These are phyloP conservation scores for Agrotis segetum DNA, from an alignment of 2,888 invertebrate species.

Conservation along the genomic window DNA sequence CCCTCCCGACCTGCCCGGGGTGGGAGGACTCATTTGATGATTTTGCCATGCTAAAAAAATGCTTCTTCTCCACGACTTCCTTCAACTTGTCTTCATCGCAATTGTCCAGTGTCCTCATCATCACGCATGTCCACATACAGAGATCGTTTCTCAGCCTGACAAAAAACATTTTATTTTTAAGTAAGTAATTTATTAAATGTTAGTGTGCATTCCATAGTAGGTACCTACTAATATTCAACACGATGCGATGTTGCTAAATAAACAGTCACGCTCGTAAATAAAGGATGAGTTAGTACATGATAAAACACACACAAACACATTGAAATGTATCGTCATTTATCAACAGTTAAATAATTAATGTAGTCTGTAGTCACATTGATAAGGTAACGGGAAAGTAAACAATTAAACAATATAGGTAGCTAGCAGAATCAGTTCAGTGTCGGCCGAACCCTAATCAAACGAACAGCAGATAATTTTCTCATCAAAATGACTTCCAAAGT, in stretches of 20 bases:
- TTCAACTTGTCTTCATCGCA: constrained; percentile 99
- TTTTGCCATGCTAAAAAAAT: too few relatives aligned
- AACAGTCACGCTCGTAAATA: background rate
- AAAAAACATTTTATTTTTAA: too few relatives aligned
- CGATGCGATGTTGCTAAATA: background rate
- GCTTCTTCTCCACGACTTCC: constrained; percentile 99
- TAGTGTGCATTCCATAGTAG: too few relatives aligned
- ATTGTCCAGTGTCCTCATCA: constrained; percentile 94
- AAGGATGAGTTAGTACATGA: background rate
- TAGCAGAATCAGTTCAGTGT: constrained; percentile 2
- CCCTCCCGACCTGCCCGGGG: too few relatives aligned
- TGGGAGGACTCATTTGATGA: too few relatives aligned
- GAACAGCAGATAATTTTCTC: background rate
- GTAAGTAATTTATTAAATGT: too few relatives aligned
- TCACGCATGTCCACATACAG: constrained; percentile 98
- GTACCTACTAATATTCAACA: too few relatives aligned
- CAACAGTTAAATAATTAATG: constrained; percentile 17
- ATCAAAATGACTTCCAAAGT: constrained; percentile 73
- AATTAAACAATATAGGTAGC: constrained; percentile 31
- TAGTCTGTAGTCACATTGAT: constrained; percentile 31
- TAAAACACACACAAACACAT: background rate
- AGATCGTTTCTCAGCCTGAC: constrained; percentile 97
- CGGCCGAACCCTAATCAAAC: background rate
- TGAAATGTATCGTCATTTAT: constrained; percentile 2
- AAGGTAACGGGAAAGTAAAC: constrained; percentile 35